Conservation (phyloP, 2,113 vertebrate species). For the Scytalopus superciliaris region DNA sequence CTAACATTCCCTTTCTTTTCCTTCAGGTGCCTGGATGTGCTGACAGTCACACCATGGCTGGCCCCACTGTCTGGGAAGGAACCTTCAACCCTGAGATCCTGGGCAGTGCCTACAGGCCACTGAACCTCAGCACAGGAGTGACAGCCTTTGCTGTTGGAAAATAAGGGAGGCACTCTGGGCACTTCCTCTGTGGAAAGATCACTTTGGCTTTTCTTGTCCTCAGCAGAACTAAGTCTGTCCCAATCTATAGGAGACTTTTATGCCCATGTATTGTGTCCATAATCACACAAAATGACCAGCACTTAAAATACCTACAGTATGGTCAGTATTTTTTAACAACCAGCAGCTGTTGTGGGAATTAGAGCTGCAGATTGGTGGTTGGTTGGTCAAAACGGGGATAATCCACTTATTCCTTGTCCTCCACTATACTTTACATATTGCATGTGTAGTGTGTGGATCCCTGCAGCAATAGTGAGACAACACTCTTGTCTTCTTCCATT, state of each 20-base stretch:
- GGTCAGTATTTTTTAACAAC: not conserved
- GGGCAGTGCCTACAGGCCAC: constrained; percentile 57
- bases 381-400: not conserved
- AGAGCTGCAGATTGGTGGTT: not conserved
- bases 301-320: not conserved
- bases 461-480: not conserved
- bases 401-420: not conserved
- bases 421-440: not conserved
- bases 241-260: not conserved
- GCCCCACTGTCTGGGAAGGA: constrained; percentile 82
- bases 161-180: constrained; percentile 8
- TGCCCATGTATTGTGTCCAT: no score
- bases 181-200: not conserved
- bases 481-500: not conserved
- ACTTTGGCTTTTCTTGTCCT: not conserved
- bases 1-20: not conserved
- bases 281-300: not conserved
- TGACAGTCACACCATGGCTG: constrained; percentile 77
- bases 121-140: constrained; percentile 72
- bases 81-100: constrained; percentile 61
- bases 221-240: not conserved
- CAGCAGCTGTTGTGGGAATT: not conserved
- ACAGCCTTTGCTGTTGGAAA: constrained; percentile 74
- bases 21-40: constrained; percentile 51
- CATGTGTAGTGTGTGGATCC: not conserved